A percentile compares a stretch with the other conserved stretches of the same genome.
These are phyloP conservation scores for Eleginops maclovinus DNA, from an alignment of 2,113 vertebrate genomes.

Conservation along the genomic window DNA sequence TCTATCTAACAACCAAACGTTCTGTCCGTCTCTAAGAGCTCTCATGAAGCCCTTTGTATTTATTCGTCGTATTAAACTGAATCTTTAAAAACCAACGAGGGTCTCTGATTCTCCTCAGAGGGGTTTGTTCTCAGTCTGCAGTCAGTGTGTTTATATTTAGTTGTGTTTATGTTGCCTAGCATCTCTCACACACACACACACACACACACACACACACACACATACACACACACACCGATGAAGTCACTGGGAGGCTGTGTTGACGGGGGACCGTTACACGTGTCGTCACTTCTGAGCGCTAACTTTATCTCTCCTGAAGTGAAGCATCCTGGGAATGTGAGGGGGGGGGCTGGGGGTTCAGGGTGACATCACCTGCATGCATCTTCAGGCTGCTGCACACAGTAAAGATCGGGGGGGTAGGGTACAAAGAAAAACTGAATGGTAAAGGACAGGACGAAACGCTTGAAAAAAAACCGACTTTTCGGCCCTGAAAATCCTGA, in stretches of 20 bases:
- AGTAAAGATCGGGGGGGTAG: no score
- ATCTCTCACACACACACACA: conserved; percentile 31
- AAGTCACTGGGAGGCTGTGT: conserved; percentile 11
- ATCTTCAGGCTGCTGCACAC: neutral
- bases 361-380: conserved; percentile 5
- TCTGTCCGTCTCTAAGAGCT: neutral
- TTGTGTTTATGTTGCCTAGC: conserved; percentile 54
- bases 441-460: no score
- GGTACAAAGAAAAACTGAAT: no score
- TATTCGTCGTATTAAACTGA: conserved; percentile 17
- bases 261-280: conserved; percentile 83
- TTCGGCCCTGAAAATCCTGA: no score
- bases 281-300: conserved; percentile 88
- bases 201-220: conserved; percentile 3
- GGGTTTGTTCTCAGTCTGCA: neutral
- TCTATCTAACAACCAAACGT: conserved; percentile 20
- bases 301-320: conserved; percentile 89
- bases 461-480: no score
- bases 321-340: conserved; percentile 78
- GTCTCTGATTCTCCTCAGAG: no score
- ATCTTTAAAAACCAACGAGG: neutral
- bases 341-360: neutral
- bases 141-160: conserved; percentile 41
- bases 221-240: conserved; percentile 32
- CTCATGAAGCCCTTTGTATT: neutral